Percentiles rank a stretch among this genome's conserved stretches.
Evolutionary conservation across 1,140 invertebrate species (phyloP).

Genomic region (Microplitis mediator): DNA sequence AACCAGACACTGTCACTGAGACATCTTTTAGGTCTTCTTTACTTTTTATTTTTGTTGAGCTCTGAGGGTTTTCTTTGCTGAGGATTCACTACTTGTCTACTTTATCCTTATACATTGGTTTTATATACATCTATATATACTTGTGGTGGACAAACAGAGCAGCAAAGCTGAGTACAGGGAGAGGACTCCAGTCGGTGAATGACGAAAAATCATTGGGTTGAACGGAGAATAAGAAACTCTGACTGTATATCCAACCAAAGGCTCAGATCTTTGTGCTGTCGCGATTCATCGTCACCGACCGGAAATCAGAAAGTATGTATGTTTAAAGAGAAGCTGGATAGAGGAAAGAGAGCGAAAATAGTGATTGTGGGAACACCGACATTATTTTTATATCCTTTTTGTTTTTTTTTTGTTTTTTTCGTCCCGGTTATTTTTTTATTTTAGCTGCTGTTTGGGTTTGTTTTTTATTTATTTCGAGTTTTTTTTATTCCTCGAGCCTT

Average conservation of each 20-base stretch:
- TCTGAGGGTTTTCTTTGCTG: constrained; percentile 1
- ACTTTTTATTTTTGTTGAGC: background rate
- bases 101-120: too few species aligned
- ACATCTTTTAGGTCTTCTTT: constrained; percentile 1
- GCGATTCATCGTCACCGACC: constrained; percentile 19
- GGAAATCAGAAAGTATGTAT: constrained; percentile 17
- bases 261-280: constrained; percentile 27
- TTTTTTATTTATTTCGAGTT: too few species aligned
- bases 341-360: background rate
- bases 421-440: background rate
- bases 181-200: background rate
- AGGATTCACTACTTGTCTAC: background rate
- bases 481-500: background rate
- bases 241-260: background rate
- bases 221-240: background rate
- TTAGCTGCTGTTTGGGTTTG: too few species aligned
- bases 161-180: background rate
- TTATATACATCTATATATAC: too few species aligned
- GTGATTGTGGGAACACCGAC: constrained; percentile 4
- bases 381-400: background rate
- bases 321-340: too few species aligned
- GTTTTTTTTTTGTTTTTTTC: background rate
- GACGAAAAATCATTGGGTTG: constrained; percentile 6
- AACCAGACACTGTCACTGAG: background rate
- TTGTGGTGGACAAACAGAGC: background rate